Evolutionary conservation across 2,888 invertebrate species (phyloP).

Genomic region (Tinea trinotella): DNA sequence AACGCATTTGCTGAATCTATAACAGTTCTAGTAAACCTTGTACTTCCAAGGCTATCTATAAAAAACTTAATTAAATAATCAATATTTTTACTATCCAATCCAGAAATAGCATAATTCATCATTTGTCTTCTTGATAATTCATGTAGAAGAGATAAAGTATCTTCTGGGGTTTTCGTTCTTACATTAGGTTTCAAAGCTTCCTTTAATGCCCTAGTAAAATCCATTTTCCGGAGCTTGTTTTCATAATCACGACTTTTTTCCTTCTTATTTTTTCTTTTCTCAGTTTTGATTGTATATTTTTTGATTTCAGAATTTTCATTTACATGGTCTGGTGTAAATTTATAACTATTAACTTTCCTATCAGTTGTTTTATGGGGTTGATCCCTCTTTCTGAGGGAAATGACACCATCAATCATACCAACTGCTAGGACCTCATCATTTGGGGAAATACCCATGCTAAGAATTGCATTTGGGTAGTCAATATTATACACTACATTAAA

Average conservation of each 20-base stretch:
- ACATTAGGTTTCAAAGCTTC: constrained; percentile 75
- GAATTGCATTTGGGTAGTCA: constrained; percentile 90
- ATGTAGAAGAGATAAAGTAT: constrained; percentile 85
- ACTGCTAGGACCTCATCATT: constrained; percentile 89
- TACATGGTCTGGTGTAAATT: constrained; percentile 67
- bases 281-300: constrained; percentile 42
- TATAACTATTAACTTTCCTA: constrained; percentile 48
- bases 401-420: constrained; percentile 93
- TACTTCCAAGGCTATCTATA: constrained; percentile 79
- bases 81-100: constrained; percentile 78
- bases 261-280: constrained; percentile 32
- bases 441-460: constrained; percentile 84
- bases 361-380: constrained; percentile 56
- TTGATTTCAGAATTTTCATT: constrained; percentile 68
- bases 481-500: constrained; percentile 91
- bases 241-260: constrained; percentile 73
- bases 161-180: constrained; percentile 78
- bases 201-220: constrained; percentile 86
- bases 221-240: constrained; percentile 80
- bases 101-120: constrained; percentile 81
- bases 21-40: constrained; percentile 80
- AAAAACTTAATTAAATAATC: constrained; percentile 81
- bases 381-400: constrained; percentile 87
- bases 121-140: constrained; percentile 90
- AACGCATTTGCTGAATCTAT: constrained; percentile 82